Conservation (phyloP, 2,113 vertebrate genomes). For the Trichechus manatus region DNA sequence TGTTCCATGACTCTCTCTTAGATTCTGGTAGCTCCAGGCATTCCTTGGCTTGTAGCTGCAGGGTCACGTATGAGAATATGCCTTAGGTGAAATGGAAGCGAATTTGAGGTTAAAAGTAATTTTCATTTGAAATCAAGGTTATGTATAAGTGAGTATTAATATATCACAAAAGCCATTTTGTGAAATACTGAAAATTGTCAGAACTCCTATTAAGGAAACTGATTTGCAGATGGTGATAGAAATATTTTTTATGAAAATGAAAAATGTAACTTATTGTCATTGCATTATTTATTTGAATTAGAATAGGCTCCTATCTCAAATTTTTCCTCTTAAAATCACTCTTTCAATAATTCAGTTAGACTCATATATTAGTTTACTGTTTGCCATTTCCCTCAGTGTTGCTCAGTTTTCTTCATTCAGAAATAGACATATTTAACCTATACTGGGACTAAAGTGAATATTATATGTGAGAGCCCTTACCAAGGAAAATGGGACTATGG, state of each 20-base stretch:
- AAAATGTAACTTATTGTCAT: slow-evolving; percentile 34
- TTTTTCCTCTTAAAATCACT: slow-evolving; percentile 16
- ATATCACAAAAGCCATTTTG: slow-evolving; percentile 24
- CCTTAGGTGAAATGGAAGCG: not conserved
- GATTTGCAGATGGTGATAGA: slow-evolving; percentile 19
- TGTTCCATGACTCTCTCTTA: not conserved
- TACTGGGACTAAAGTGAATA: not conserved
- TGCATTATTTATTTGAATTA: slow-evolving; percentile 47
- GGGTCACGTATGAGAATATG: not conserved
- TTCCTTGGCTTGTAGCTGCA: not conserved
- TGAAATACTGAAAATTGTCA: slow-evolving; percentile 46
- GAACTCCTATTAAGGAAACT: slow-evolving; percentile 10
- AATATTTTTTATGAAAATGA: slow-evolving; percentile 21
- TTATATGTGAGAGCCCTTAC: not conserved
- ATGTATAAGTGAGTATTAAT: not conserved
- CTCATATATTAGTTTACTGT: not conserved
- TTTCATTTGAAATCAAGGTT: slow-evolving; percentile 12
- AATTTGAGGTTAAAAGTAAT: slow-evolving; percentile 14
- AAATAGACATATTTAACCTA: not conserved
- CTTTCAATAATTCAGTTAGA: not conserved
- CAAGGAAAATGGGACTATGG: too few species aligned
- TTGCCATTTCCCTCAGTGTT: not conserved
- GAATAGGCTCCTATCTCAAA: not conserved
- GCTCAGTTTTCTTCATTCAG: not conserved
- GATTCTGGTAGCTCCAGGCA: not conserved